A percentile compares a stretch with the other conserved stretches of the same genome.
phyloP scores from a whole-genome alignment of 2,797 vertebrate genomes.

The Gymnothorax reevesii region DNA sequence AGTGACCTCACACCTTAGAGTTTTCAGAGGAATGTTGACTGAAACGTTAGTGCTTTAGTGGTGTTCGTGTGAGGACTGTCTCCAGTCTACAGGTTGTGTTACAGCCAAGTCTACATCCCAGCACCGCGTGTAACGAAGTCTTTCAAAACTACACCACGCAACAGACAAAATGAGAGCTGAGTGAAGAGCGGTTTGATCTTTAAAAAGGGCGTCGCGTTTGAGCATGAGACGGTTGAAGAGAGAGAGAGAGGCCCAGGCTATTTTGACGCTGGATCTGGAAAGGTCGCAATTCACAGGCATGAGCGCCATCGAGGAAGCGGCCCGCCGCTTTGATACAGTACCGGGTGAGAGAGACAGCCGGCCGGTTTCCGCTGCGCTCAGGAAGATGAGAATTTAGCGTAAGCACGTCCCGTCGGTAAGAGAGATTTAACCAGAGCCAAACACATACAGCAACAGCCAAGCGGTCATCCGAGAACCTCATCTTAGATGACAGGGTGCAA shows the following conservation, averaged over 20 bases:
- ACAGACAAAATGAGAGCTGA: not conserved
- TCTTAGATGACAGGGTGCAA: not conserved
- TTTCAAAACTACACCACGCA: not conserved
- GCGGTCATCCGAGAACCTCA: not conserved
- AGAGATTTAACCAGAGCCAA: not conserved
- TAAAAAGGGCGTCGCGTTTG: not conserved
- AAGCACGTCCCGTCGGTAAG: not conserved
- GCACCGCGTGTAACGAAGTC: not conserved
- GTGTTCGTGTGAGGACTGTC: not conserved
- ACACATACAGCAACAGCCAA: not conserved
- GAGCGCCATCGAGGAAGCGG: not conserved
- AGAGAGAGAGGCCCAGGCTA: not conserved
- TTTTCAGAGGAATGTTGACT: no score
- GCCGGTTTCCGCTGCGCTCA: not conserved
- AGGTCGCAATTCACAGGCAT: not conserved
- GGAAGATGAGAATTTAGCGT: not conserved
- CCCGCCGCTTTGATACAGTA: no score
- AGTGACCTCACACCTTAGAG: no score
- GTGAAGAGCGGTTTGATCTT: not conserved
- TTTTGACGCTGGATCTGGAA: not conserved
- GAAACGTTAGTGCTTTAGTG: not conserved
- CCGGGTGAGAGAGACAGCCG: not conserved
- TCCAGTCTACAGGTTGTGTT: not conserved
- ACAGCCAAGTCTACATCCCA: not conserved
- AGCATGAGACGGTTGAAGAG: not conserved